A percentile compares a stretch with the other conserved stretches of the same genome.
phyloP scores from a whole-genome alignment of 2,888 invertebrate genomes.

The Eupithecia centaureata region DNA sequence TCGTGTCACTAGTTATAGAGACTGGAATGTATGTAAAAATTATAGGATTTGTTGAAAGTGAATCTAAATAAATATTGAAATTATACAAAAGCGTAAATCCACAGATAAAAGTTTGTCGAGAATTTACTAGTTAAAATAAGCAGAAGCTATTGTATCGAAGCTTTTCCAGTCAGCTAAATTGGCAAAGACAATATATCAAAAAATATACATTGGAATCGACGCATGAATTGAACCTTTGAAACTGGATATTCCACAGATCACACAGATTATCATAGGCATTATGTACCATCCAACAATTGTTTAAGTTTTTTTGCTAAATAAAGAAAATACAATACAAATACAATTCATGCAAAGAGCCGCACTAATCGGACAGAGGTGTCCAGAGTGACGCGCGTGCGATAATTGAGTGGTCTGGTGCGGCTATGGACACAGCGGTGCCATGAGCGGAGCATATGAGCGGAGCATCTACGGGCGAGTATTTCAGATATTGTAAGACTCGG shows the following conservation, averaged over 20 bases:
- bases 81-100: not conserved
- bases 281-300: too few species aligned
- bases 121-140: not conserved
- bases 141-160: not conserved
- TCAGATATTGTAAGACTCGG: too few species aligned
- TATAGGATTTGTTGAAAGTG: not conserved
- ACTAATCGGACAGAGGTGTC: slow-evolving; percentile 56
- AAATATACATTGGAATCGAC: too few species aligned
- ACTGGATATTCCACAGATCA: too few species aligned
- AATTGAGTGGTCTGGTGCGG: slow-evolving; percentile 32
- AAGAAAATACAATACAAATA: too few species aligned
- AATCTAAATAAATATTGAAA: not conserved
- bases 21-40: not conserved
- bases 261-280: not conserved
- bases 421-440: slow-evolving; percentile 6
- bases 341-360: slow-evolving; percentile 27
- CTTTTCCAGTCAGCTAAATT: not conserved
- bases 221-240: too few species aligned
- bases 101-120: not conserved
- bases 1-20: not conserved
- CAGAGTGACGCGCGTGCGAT: slow-evolving; percentile 39
- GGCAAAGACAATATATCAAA: not conserved
- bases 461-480: too few species aligned
- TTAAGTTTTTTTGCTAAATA: too few species aligned
- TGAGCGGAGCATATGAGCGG: slow-evolving; percentile 15